Conservation (phyloP, 2,113 vertebrate genomes). For the Meriones unguiculatus region DNA sequence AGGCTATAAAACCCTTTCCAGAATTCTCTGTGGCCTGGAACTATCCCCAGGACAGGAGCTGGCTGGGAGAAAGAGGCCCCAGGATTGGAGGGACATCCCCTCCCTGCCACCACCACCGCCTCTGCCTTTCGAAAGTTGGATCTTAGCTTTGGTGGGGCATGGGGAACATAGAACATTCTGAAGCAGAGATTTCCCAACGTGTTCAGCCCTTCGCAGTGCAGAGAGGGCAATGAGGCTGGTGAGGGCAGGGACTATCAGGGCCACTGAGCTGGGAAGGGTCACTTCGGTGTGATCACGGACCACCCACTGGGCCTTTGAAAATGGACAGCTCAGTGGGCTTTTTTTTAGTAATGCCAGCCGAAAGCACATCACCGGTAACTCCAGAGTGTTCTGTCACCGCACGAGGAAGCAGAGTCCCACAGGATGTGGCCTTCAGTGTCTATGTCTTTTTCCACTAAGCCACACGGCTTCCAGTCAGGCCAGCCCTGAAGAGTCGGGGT, state of each 20-base stretch:
- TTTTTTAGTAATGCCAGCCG: neutral
- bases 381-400: neutral
- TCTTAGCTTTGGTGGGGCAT: neutral
- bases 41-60: neutral
- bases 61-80: neutral
- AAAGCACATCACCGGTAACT: neutral
- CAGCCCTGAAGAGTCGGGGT: fast-evolving
- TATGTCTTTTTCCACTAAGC: neutral
- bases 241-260: neutral
- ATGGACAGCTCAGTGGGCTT: neutral
- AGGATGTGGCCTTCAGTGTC: neutral
- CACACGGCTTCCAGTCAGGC: neutral
- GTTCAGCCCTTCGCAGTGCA: neutral
- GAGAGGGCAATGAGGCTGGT: neutral
- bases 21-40: neutral
- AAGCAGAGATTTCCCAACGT: neutral
- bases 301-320: neutral
- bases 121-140: neutral
- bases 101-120: neutral
- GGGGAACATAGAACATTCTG: neutral
- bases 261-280: neutral
- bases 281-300: neutral
- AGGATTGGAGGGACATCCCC: neutral
- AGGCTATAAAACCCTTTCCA: neutral
- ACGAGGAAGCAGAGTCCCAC: neutral